These are phyloP conservation scores for Carterocephalus palaemon DNA, from an alignment of 2,888 invertebrate genomes.

Conservation along the genomic window DNA sequence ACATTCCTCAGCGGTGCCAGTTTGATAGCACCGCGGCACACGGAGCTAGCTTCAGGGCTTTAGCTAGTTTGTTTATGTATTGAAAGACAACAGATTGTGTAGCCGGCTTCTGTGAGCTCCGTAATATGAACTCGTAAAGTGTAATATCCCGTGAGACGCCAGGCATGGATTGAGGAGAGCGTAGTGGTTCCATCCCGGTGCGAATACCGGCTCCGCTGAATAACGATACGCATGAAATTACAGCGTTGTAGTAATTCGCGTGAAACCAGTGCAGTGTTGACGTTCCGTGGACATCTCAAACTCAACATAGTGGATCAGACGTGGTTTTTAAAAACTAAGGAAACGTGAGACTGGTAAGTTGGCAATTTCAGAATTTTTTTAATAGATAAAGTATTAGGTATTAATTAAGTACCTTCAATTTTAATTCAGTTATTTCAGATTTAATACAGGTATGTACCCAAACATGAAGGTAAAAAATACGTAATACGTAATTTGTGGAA, in stretches of 20 bases:
- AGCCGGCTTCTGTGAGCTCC: conserved; percentile 63
- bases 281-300: conserved; percentile 31
- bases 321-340: not conserved
- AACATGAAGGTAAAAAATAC: too few relatives aligned
- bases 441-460: not conserved
- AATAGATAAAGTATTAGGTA: too few relatives aligned
- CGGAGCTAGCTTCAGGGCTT: conserved; percentile 68
- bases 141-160: conserved; percentile 54
- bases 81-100: conserved; percentile 75
- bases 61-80: conserved; percentile 75
- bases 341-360: conserved; percentile 5
- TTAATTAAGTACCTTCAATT: too few relatives aligned
- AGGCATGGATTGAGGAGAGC: conserved; percentile 58
- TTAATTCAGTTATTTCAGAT: too few relatives aligned
- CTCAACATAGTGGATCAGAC: not conserved
- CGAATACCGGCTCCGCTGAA: conserved; percentile 28
- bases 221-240: conserved; percentile 16
- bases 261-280: conserved; percentile 56
- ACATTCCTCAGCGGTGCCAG: conserved; percentile 15
- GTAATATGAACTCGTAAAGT: conserved; percentile 44
- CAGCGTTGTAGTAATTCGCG: conserved; percentile 31
- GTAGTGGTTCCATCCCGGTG: conserved; percentile 36
- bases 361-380: too few relatives aligned
- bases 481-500: too few relatives aligned
- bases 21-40: conserved; percentile 33